Evolutionary conservation across 2,113 vertebrate genomes (phyloP), one percentile per base, ranked within the genome.

Genomic region (Reinhardtius hippoglossoides): DNA sequence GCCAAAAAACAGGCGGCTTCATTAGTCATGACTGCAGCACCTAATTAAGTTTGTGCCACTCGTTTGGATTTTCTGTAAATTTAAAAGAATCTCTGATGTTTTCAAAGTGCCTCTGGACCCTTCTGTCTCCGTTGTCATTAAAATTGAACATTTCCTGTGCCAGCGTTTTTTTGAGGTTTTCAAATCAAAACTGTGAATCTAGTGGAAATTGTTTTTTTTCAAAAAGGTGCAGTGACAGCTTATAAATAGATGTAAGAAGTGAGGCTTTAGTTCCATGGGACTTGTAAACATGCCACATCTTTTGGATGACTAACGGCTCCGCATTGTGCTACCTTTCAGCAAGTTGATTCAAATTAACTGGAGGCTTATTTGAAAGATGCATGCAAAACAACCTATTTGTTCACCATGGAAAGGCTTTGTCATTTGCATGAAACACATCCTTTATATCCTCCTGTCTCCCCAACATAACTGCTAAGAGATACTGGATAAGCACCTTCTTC

Each of bases 1-100:
- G 84, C 89, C 90, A 89, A 87, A 70, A 84, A 71, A 72, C 56
- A 65, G 50, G 56, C 79, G 74, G 86, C 81, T 89, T 93, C 89
- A 92, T 92, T 91, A 89, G 87, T 86, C 81, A 82, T 85, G 76
- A 91, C 89, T 90, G 75, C 74, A 87, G 86, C 52, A 90, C 82
- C 82, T 92, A 91, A 95, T 93, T 92, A 90, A 82, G 69, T 89
- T 89, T 88, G 80, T 89, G 87, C 80, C 75, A 80, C 81, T 92
- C 73, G 21, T 86, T 90, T 86, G 80, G 85, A 87, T 91, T 81
- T 88, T 81, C 79, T 88, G 81, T 87, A 87, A 80, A 89, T 89
- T 85, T 88, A 84, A 91, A 92, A 81, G 86, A 91, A 80, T 90
- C 81, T 91, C 74, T 88, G 86, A 90, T 92, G 86, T 91, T 86